These are phyloP conservation scores for Tyto alba DNA, from an alignment of 2,113 vertebrate species.

Conservation along the genomic window DNA sequence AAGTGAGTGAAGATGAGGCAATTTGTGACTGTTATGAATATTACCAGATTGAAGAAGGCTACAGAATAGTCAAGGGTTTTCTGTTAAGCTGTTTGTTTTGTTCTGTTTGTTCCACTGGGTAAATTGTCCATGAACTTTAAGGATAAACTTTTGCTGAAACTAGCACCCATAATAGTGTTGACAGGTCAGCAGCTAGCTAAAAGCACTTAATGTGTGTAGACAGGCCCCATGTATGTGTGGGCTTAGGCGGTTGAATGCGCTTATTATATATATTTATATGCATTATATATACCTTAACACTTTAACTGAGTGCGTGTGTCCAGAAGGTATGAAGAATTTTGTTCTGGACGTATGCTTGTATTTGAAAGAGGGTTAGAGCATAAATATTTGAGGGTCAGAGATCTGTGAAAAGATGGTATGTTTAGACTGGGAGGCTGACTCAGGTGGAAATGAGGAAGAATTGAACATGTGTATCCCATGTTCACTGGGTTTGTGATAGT, in stretches of 20 bases:
- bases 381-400: neutral
- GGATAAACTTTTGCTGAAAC: neutral
- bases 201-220: neutral
- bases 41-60: neutral
- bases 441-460: neutral
- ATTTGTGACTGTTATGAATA: neutral
- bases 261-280: neutral
- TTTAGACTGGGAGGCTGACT: neutral
- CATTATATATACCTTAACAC: neutral
- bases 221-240: neutral
- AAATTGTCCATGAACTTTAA: neutral
- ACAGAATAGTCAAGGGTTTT: neutral
- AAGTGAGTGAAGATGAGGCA: neutral
- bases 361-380: neutral
- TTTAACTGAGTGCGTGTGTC: neutral
- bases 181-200: neutral
- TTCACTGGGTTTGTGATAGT: neutral
- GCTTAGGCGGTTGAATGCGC: neutral
- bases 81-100: neutral
- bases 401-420: fast-evolving
- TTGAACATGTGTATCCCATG: fast-evolving
- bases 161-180: neutral
- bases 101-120: neutral
- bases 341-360: neutral
- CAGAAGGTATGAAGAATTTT: neutral